Evolutionary conservation across 2,113 vertebrate species (phyloP).

Genomic region (Isichthys henryi): DNA sequence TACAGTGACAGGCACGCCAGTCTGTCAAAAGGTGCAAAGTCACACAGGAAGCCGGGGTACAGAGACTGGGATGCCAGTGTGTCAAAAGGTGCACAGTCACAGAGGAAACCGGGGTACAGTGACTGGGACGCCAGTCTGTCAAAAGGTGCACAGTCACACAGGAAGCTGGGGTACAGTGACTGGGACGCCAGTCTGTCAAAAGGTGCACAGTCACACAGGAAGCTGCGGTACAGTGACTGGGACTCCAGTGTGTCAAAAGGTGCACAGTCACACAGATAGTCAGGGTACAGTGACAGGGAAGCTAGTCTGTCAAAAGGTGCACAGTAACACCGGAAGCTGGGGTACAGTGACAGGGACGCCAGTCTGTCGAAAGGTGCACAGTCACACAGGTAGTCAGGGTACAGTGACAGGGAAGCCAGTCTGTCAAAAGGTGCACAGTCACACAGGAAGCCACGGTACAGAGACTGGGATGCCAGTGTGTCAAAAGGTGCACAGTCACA

Average conservation of each 20-base stretch:
- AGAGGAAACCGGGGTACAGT: no score
- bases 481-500: not conserved
- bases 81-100: no score
- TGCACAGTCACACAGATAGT: no score
- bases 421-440: not conserved
- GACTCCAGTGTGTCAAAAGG: no score
- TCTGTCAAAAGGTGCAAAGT: not conserved
- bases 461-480: no score
- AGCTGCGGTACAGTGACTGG: no score
- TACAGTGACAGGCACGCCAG: not conserved
- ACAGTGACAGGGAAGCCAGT: not conserved
- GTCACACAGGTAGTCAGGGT: not conserved
- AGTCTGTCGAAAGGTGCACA: not conserved
- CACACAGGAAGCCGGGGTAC: no score
- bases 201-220: no score
- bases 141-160: not conserved
- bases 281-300: not conserved
- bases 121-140: no score
- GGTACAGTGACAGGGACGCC: not conserved
- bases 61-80: no score
- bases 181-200: no score
- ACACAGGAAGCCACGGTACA: not conserved
- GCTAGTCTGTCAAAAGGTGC: not conserved
- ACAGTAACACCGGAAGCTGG: not conserved
- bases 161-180: not conserved